Base-by-base conservation (phyloP, 2,888 invertebrate species). In the Pammene fasciana region DNA sequence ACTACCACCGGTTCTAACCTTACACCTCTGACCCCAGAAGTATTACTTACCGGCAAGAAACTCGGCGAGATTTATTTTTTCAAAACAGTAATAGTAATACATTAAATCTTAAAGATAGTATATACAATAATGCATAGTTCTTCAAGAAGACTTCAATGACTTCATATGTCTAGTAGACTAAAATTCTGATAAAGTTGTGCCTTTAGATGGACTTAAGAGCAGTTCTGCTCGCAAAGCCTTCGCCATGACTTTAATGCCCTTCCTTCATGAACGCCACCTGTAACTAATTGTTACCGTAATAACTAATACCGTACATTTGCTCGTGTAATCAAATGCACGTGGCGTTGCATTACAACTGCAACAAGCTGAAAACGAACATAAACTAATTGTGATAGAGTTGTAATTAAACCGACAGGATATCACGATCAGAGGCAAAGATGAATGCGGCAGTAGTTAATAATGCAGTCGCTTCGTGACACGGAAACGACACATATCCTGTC, bases 401-500 rank as follows among this genome's bases (percentile, higher is more conserved):
- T 18, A 38, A 38, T 13, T 61, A 9, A 36, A 18, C 38, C 18
- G 36, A 8, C 36, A 1, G 36, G 60, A 26, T 34, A 16, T 38
- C 11, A 6, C 14, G 10, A 36, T 13, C 16, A 61, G 61, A 48
- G 61, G 38, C 61, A 50, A 50, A 61, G 38, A 50, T n/a, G 50
- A 46, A 16, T 60, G 60, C 60, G 60, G 48, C 56, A 41, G 11
- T 61, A 60, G 60, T 80, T 78, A 77, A 76, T 79, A 81, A 77
- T 81, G 76, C 77, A 77, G 73, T 72, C 78, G 80, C 79, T 77
- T 74, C 74, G 71, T 71, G 72, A 71, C 75, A 78, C 82, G 84
- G 85, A 83, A 82, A 79, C 78, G 75, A 75, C 73, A 72, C 74
- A 71, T 71, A 73, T 78, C 81, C 84, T 81, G 81, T 82, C 82